phyloP scores from a whole-genome alignment of 2,113 vertebrate species.

The Taurulus bubalis region DNA sequence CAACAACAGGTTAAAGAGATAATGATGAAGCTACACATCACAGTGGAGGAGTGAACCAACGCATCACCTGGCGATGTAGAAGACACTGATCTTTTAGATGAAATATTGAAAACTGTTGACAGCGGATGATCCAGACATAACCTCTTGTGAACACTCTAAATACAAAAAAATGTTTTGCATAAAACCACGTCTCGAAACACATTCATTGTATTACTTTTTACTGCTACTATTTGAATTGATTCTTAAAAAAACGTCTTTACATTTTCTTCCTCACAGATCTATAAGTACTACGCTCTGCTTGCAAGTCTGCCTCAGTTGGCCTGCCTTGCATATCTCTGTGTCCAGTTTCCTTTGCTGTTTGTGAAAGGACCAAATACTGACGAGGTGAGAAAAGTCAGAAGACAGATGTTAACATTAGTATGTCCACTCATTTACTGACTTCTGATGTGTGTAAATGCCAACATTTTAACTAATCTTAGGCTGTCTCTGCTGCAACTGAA shows the following conservation, averaged over 20 bases:
- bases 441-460: background rate
- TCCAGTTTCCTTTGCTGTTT: conserved; percentile 87
- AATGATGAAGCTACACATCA: too few relatives aligned
- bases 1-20: background rate
- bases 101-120: background rate
- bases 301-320: conserved; percentile 87
- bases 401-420: background rate
- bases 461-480: background rate
- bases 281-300: conserved; percentile 87
- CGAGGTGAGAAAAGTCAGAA: conserved; percentile 62
- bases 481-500: background rate
- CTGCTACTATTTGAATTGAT: background rate
- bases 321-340: conserved; percentile 86
- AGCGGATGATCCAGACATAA: background rate
- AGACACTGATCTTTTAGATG: background rate
- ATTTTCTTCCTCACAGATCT: conserved; percentile 81
- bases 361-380: conserved; percentile 72
- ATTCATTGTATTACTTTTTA: too few relatives aligned
- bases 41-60: too few relatives aligned
- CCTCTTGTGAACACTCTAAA: background rate
- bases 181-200: too few relatives aligned
- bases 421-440: background rate
- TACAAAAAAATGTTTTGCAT: too few relatives aligned
- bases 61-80: background rate
- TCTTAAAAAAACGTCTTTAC: background rate